A percentile compares a stretch with the other conserved stretches of the same genome.
phyloP scores from a whole-genome alignment of 2,113 vertebrate genomes.

The Pseudonaja textilis region DNA sequence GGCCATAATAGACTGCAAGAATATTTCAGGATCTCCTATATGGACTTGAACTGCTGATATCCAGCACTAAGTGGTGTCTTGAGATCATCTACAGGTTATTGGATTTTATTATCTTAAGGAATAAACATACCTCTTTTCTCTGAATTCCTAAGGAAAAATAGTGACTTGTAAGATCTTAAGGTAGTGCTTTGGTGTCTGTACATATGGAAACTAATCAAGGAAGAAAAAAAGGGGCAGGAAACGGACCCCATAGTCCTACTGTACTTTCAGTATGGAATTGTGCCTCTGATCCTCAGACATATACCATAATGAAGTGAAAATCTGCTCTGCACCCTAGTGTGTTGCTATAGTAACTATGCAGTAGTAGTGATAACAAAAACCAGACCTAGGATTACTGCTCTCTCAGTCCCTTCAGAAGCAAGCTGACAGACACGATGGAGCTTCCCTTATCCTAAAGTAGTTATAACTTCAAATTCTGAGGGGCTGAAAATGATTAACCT shows the following conservation, averaged over 20 bases:
- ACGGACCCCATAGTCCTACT: neutral
- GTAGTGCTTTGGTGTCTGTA: constrained; percentile 23
- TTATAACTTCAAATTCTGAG: neutral
- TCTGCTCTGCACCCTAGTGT: neutral
- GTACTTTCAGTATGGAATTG: rapidly evolving
- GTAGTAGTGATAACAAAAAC: constrained; percentile 24
- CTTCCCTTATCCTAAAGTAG: constrained; percentile 6
- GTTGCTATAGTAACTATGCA: constrained; percentile 20
- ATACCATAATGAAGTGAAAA: constrained; percentile 10
- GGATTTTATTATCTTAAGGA: constrained; percentile 25
- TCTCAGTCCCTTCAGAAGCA: constrained; percentile 20
- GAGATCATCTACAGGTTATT: constrained; percentile 6
- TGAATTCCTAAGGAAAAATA: constrained; percentile 9
- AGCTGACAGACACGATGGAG: neutral
- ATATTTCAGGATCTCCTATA: neutral
- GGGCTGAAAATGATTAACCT: rapidly evolving
- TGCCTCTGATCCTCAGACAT: neutral
- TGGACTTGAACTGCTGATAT: constrained; percentile 7
- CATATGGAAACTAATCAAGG: constrained; percentile 23
- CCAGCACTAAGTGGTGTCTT: neutral
- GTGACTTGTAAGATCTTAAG: neutral
- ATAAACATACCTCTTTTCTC: constrained; percentile 21
- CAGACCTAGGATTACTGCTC: constrained; percentile 17
- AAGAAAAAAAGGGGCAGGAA: constrained; percentile 3
- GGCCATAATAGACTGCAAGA: neutral